phyloP scores from a whole-genome alignment of 2,113 vertebrate species.

The Malurus elegans region DNA sequence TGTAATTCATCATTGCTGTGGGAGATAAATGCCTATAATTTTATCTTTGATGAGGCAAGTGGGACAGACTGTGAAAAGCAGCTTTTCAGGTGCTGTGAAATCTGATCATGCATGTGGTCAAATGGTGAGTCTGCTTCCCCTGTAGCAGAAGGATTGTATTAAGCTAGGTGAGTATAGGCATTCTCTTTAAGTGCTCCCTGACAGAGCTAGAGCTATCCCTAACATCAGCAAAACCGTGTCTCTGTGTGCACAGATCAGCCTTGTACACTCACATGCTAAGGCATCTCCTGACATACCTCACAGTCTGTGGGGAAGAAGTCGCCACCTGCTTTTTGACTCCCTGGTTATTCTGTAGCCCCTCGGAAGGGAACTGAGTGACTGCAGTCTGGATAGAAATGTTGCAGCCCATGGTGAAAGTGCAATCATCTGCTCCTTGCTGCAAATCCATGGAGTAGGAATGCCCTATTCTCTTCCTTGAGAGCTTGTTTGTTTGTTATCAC shows the following conservation, averaged over 20 bases:
- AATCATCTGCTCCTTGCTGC: background rate
- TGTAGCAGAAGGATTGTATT: background rate
- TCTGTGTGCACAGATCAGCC: background rate
- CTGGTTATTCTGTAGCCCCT: constrained; percentile 14
- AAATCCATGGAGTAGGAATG: background rate
- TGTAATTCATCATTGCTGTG: background rate
- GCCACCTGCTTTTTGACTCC: constrained; percentile 45
- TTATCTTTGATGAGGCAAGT: background rate
- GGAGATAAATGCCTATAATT: background rate
- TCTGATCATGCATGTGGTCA: background rate
- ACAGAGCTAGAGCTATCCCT: background rate
- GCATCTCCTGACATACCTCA: background rate
- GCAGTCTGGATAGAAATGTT: background rate
- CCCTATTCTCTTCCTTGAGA: background rate
- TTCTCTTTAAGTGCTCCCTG: background rate
- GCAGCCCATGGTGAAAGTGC: constrained; percentile 53
- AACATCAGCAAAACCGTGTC: background rate
- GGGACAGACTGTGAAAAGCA: background rate
- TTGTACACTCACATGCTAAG: accelerated
- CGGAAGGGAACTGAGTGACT: background rate
- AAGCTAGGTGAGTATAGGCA: background rate
- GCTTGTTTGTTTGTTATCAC: background rate
- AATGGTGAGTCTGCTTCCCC: background rate
- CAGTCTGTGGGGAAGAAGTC: background rate
- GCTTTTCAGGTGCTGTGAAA: background rate